Conservation (phyloP, 1,140 invertebrate species). For the Calephelis virginiensis region DNA sequence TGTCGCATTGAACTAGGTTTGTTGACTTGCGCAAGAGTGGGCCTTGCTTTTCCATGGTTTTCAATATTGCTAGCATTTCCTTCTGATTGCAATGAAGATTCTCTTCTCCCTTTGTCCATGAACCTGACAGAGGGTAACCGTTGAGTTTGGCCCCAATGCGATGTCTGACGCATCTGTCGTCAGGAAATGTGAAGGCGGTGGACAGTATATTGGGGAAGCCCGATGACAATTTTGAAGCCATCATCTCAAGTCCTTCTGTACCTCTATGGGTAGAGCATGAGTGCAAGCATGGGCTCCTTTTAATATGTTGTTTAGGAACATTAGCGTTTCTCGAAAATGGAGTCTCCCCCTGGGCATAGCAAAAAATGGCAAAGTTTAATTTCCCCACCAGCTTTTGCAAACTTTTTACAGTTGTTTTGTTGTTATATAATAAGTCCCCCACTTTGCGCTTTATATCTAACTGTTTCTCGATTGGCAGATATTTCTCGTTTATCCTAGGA, state of each 20-base stretch:
- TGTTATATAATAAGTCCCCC: neutral
- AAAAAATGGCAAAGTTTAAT: conserved; percentile 11
- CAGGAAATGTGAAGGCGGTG: conserved; percentile 18
- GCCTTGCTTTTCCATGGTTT: conserved; percentile 25
- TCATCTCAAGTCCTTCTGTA: neutral
- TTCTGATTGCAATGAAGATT: conserved; percentile 28
- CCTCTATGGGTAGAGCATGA: neutral
- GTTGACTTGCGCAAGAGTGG: conserved; percentile 21
- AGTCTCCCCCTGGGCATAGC: conserved; percentile 11
- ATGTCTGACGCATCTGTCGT: conserved; percentile 34
- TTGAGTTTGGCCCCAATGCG: conserved; percentile 41
- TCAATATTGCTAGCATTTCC: conserved; percentile 32
- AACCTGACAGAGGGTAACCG: conserved; percentile 25
- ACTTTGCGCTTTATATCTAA: neutral
- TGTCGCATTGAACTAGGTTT: conserved; percentile 45
- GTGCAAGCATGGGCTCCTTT: neutral
- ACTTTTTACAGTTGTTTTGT: conserved; percentile 1
- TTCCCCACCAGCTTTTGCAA: conserved; percentile 5
- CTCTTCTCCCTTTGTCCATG: conserved; percentile 31
- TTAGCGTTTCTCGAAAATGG: conserved; percentile 5
- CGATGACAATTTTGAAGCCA: conserved; percentile 23
- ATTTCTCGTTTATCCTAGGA: conserved; percentile 14
- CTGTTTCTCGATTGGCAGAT: conserved; percentile 5
- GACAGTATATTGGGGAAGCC: conserved; percentile 28
- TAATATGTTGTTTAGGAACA: conserved; percentile 12